Conservation (phyloP, 2,113 vertebrate genomes). For the Heptranchias perlo region DNA sequence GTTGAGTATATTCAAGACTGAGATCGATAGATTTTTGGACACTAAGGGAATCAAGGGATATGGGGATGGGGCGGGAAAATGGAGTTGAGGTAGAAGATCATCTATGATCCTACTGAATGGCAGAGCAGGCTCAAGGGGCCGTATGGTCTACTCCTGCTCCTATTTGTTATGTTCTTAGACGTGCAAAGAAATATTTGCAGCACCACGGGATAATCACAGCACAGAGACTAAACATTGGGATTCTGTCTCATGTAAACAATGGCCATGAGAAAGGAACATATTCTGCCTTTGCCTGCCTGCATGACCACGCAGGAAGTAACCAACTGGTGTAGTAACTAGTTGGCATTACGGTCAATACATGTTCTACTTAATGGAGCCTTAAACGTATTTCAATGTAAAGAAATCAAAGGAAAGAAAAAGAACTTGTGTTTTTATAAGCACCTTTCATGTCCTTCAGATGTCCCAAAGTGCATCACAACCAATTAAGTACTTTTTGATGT, state of each 20-base stretch:
- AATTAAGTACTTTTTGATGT: neutral
- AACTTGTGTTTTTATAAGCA: neutral
- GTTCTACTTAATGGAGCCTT: neutral
- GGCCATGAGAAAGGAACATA: neutral
- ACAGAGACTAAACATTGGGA: neutral
- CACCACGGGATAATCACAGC: neutral
- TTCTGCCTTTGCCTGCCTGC: neutral
- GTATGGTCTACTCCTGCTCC: too few relatives aligned
- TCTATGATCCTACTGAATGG: too few relatives aligned
- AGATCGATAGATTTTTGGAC: too few relatives aligned
- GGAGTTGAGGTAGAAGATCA: too few relatives aligned
- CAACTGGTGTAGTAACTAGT: neutral
- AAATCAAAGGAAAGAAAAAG: neutral
- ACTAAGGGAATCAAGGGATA: too few relatives aligned
- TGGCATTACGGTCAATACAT: neutral
- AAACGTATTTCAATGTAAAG: neutral
- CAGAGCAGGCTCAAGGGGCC: too few relatives aligned
- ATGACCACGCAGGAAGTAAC: neutral
- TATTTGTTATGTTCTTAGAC: too few relatives aligned
- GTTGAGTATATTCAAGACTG: too few relatives aligned
- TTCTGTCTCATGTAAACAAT: neutral
- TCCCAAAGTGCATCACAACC: neutral
- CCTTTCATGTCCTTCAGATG: neutral
- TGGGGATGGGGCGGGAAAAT: too few relatives aligned
- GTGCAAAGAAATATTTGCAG: neutral